phyloP scores from a whole-genome alignment of 2,113 vertebrate species.

The Mixornis gularis region DNA sequence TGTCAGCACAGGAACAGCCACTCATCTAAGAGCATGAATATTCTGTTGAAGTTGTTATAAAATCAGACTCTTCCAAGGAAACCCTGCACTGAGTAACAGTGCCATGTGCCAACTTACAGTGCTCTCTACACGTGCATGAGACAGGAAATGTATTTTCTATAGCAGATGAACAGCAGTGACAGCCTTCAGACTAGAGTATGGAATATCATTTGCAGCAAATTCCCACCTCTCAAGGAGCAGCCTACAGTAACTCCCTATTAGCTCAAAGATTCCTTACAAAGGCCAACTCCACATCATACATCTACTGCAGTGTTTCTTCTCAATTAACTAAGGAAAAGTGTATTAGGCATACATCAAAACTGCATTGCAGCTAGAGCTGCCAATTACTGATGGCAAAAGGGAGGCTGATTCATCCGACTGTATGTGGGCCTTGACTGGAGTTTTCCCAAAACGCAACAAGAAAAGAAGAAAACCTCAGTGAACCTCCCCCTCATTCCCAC shows the following conservation, averaged over 20 bases:
- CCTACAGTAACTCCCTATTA: neutral
- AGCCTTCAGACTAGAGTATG: neutral
- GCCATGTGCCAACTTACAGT: neutral
- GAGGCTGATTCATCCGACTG: slow-evolving; percentile 44
- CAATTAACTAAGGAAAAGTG: slow-evolving; percentile 8
- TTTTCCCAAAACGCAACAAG: slow-evolving; percentile 32
- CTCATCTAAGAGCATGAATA: slow-evolving; percentile 10
- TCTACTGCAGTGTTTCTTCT: slow-evolving; percentile 28
- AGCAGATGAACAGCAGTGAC: neutral
- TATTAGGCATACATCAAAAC: slow-evolving; percentile 28
- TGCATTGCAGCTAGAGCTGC: slow-evolving; percentile 61
- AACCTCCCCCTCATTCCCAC: slow-evolving; percentile 49
- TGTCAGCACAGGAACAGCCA: slow-evolving; percentile 25
- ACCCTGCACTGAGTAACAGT: neutral
- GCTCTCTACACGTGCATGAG: neutral
- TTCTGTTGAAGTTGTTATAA: neutral
- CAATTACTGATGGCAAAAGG: slow-evolving; percentile 33
- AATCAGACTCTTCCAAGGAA: slow-evolving; percentile 11
- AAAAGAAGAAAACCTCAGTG: slow-evolving; percentile 39
- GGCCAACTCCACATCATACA: neutral
- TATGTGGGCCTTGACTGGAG: slow-evolving; percentile 51
- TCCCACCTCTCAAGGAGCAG: neutral
- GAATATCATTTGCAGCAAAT: neutral
- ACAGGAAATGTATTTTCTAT: neutral
- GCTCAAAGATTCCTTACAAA: neutral